phyloP scores from a whole-genome alignment of 1,140 invertebrate genomes.

The Nebria ingens region DNA sequence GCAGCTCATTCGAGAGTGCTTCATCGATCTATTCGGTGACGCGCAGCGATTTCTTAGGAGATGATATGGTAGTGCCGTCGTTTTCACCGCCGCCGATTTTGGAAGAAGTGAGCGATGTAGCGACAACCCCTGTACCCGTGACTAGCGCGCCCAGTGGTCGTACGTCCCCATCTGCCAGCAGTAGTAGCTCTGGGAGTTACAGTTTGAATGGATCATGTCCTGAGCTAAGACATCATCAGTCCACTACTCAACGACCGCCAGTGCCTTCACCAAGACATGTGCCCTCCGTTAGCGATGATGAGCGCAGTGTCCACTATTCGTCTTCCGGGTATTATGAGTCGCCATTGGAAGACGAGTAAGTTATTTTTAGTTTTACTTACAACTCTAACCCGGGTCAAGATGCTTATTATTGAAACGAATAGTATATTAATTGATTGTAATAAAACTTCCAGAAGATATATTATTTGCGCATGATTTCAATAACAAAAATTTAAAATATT shows the following conservation, averaged over 20 bases:
- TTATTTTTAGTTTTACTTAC: slow-evolving; percentile 6
- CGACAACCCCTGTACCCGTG: slow-evolving; percentile 37
- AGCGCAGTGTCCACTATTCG: slow-evolving; percentile 58
- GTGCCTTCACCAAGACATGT: slow-evolving; percentile 30
- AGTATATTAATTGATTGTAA: no score
- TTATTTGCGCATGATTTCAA: no score
- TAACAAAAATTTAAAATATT: no score
- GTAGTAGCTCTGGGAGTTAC: slow-evolving; percentile 55
- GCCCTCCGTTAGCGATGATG: slow-evolving; percentile 50
- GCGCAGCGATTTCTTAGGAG: slow-evolving; percentile 50
- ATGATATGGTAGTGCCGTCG: slow-evolving; percentile 44
- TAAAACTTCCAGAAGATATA: no score
- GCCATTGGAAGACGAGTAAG: slow-evolving; percentile 57
- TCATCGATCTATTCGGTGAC: slow-evolving; percentile 67
- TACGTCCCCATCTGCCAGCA: slow-evolving; percentile 44
- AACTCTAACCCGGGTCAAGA: not conserved
- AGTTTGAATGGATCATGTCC: slow-evolving; percentile 46
- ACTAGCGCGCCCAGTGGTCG: slow-evolving; percentile 32
- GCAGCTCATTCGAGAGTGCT: slow-evolving; percentile 70
- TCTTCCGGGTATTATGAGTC: slow-evolving; percentile 72
- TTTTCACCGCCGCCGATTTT: slow-evolving; percentile 33
- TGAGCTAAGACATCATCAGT: slow-evolving; percentile 28
- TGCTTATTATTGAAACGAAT: no score
- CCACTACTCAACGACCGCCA: slow-evolving; percentile 26
- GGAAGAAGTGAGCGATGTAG: slow-evolving; percentile 40